Conservation (phyloP, 2,797 vertebrate genomes). For the Schizopygopsis pylzovi region DNA sequence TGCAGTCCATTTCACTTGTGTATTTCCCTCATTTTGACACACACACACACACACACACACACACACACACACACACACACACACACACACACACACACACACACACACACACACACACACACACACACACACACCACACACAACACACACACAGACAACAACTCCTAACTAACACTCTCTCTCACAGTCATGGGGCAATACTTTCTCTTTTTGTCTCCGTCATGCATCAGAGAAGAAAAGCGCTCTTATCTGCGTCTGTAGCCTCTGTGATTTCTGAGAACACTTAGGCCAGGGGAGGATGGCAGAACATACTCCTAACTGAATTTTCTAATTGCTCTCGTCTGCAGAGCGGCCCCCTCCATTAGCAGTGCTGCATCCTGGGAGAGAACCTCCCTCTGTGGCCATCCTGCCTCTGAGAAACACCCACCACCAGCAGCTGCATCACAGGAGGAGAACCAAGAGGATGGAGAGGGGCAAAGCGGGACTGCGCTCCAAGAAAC, state of each 20-base stretch:
- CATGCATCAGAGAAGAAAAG: conserved; percentile 63
- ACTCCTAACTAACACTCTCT: too few species aligned
- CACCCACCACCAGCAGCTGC: conserved; percentile 69
- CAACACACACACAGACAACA: not conserved
- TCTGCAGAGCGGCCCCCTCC: conserved; percentile 76
- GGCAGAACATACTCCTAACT: conserved; percentile 69
- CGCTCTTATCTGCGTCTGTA: conserved; percentile 65
- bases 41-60: not conserved
- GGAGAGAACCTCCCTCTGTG: conserved; percentile 70
- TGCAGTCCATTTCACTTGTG: not conserved
- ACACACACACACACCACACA: not conserved
- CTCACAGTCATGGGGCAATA: conserved; percentile 74
- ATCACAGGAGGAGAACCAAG: conserved; percentile 61
- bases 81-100: not conserved
- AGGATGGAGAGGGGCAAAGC: conserved; percentile 82
- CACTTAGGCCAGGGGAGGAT: conserved; percentile 64
- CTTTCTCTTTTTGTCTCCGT: conserved; percentile 49
- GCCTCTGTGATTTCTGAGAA: conserved; percentile 72
- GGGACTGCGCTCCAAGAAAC: conserved; percentile 80
- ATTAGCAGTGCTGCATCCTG: conserved; percentile 73
- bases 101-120: not conserved
- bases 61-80: not conserved
- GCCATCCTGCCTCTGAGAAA: conserved; percentile 77
- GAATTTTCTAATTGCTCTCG: conserved; percentile 78
- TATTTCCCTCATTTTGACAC: not conserved